These are phyloP conservation scores for Lepidurus couesii DNA, from an alignment of 1,140 invertebrate species.

Conservation along the genomic window DNA sequence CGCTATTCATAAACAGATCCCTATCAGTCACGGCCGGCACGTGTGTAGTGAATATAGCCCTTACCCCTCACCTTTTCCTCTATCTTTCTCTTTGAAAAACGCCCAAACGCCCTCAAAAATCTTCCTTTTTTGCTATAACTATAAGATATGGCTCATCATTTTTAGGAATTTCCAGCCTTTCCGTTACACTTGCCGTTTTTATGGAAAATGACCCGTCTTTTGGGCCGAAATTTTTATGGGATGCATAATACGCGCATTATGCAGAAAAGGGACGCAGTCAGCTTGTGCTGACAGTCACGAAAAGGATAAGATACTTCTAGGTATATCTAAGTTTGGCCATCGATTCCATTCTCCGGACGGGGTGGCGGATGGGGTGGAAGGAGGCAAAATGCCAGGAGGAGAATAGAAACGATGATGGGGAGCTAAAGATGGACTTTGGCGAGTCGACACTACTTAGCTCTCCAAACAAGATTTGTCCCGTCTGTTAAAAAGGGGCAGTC, in stretches of 20 bases:
- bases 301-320: background rate
- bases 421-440: background rate
- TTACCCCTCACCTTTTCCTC: background rate
- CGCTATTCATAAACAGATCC: slow-evolving; percentile 22
- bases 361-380: background rate
- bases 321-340: background rate
- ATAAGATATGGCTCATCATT: background rate
- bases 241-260: slow-evolving; percentile 7
- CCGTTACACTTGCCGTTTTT: background rate
- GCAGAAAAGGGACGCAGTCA: background rate
- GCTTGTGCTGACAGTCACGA: slow-evolving; percentile 6
- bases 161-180: background rate
- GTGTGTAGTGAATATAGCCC: background rate
- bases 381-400: background rate
- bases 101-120: background rate
- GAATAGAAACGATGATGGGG: background rate
- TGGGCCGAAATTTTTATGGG: background rate
- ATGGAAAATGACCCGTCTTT: background rate
- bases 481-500: background rate
- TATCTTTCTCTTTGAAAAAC: background rate
- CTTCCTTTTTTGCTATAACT: too few relatives aligned
- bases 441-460: slow-evolving; percentile 11
- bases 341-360: background rate
- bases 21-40: slow-evolving; percentile 16
- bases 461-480: slow-evolving; percentile 19